Conservation (phyloP, 2,797 vertebrate species). For the Balearica regulorum region DNA sequence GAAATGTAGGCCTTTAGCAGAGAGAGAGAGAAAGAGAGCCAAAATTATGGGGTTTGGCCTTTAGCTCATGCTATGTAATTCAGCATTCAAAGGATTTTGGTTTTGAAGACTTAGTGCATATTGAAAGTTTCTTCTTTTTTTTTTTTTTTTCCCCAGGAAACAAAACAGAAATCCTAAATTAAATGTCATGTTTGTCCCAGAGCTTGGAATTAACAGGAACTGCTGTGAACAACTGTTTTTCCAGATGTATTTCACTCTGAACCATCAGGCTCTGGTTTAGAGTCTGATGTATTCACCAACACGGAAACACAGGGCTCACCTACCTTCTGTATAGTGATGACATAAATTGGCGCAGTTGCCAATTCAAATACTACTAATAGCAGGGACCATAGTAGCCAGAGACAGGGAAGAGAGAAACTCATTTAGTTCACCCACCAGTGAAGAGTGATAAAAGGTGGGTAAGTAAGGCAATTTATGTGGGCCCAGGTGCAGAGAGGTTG, state of each 20-base stretch:
- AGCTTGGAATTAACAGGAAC: background rate
- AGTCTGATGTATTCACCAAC: background rate
- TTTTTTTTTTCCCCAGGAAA: background rate
- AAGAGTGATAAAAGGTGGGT: background rate
- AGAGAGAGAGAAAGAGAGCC: background rate
- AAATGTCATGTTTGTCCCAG: background rate
- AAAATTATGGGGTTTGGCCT: background rate
- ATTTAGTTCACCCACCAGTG: background rate
- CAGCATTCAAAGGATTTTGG: background rate
- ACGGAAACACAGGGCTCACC: background rate
- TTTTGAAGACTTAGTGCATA: background rate
- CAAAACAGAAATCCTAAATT: background rate
- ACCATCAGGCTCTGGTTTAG: background rate
- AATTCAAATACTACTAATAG: too few species aligned
- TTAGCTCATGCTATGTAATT: background rate
- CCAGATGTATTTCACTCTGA: background rate
- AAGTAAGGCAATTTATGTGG: background rate
- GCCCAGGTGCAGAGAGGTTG: background rate
- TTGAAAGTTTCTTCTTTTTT: background rate
- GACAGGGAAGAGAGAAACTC: background rate
- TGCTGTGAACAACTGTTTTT: background rate
- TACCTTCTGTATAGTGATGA: background rate
- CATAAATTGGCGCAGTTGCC: background rate
- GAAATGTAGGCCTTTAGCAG: background rate
- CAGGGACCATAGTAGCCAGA: background rate